Conservation (phyloP, 2,113 vertebrate genomes). For the Hippolais icterina region DNA sequence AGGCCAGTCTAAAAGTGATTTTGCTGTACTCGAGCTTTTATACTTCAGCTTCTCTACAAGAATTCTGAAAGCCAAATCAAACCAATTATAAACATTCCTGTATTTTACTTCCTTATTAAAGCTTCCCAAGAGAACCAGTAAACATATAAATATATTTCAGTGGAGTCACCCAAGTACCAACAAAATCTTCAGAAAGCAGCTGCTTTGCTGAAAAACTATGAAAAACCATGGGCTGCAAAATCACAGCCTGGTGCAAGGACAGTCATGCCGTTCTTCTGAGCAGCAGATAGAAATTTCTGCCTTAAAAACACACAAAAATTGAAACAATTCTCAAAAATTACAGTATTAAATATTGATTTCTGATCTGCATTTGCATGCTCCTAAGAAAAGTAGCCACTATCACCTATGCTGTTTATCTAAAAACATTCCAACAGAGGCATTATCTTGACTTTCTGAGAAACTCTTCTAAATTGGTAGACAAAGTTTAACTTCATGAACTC, state of each 20-base stretch:
- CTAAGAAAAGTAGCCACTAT: background rate
- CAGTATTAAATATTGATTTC: background rate
- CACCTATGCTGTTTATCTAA: background rate
- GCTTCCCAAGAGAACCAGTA: background rate
- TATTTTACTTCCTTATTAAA: background rate
- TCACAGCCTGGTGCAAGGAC: fast-evolving
- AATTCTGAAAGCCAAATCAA: background rate
- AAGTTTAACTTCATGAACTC: constrained; percentile 15
- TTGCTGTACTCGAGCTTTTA: background rate
- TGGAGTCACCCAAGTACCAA: background rate
- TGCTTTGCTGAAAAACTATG: background rate
- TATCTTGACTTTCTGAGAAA: constrained; percentile 5
- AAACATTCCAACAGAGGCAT: background rate
- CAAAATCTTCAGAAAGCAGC: background rate
- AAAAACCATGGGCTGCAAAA: background rate
- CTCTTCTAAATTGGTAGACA: background rate
- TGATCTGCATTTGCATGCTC: background rate
- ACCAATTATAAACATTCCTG: background rate
- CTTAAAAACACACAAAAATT: background rate
- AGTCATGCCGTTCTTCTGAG: background rate
- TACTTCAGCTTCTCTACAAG: background rate
- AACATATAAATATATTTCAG: background rate
- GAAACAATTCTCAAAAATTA: background rate
- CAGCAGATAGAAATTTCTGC: background rate
- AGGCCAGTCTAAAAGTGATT: background rate